Percentiles rank a stretch among this genome's conserved stretches.
Conservation (phyloP, 2,113 vertebrate species). For the Emydocephalus ijimae region DNA sequence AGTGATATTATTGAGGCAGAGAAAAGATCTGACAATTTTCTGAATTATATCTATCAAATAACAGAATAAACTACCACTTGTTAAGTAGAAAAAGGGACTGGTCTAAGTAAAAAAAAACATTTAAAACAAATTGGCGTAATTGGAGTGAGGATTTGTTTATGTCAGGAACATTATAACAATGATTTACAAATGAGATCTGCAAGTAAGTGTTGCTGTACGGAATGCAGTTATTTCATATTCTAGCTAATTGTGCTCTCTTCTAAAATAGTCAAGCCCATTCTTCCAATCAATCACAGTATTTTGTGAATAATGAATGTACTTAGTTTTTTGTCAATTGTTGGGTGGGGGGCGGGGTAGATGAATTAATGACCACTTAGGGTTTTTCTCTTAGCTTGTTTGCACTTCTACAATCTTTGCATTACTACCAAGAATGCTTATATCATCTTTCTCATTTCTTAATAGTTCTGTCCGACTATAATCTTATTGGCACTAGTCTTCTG, state of each 20-base stretch:
- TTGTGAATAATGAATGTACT: not conserved
- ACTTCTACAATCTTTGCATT: not conserved
- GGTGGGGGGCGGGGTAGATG: not conserved
- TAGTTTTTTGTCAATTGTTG: not conserved
- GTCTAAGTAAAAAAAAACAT: not conserved
- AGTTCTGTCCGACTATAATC: not conserved
- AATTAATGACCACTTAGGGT: not conserved
- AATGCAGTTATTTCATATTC: not conserved
- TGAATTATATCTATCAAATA: not conserved
- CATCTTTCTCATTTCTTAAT: not conserved
- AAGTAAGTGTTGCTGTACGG: not conserved
- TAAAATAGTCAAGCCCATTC: not conserved
- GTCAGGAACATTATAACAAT: not conserved
- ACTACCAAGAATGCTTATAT: too few species aligned
- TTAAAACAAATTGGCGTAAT: not conserved
- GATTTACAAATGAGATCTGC: not conserved
- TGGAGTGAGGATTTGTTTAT: not conserved
- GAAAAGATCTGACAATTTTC: not conserved
- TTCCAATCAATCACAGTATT: not conserved
- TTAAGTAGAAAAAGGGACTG: not conserved
- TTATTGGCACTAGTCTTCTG: not conserved
- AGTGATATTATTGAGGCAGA: not conserved
- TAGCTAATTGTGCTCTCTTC: not conserved
- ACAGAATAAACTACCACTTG: rapidly evolving
- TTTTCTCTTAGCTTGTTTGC: too few species aligned